Conservation (phyloP, 2,797 vertebrate genomes). For the Xenopus petersii region DNA sequence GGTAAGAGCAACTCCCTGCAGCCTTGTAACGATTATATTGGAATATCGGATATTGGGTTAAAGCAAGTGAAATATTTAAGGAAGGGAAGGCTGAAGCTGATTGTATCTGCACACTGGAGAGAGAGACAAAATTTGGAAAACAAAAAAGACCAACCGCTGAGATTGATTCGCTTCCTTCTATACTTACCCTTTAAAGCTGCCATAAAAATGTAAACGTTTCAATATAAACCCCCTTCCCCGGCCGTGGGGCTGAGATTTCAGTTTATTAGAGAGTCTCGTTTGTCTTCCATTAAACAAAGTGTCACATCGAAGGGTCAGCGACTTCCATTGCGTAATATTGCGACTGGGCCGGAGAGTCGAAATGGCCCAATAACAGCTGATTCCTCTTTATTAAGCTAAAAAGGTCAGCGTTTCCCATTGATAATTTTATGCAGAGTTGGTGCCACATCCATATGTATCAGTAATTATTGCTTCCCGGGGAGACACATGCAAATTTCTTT, state of each 20-base stretch:
- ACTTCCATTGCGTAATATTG: slow-evolving; percentile 78
- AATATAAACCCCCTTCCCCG: no score
- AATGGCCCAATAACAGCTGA: slow-evolving; percentile 79
- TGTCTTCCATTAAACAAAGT: slow-evolving; percentile 71
- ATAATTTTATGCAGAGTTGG: slow-evolving; percentile 99
- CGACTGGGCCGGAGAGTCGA: slow-evolving; percentile 68
- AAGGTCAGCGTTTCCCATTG: slow-evolving; percentile 97
- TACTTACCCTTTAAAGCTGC: no score
- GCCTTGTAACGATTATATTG: no score
- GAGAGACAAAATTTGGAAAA: no score
- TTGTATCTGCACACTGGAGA: no score
- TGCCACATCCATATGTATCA: slow-evolving; percentile 99
- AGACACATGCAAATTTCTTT: slow-evolving; percentile 92
- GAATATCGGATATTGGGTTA: no score
- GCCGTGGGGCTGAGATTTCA: not conserved
- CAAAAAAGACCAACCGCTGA: no score
- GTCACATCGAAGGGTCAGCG: slow-evolving; percentile 73
- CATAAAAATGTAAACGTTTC: no score
- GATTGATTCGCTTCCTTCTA: no score
- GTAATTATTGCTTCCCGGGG: slow-evolving; percentile 95
- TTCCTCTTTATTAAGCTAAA: slow-evolving; percentile 97
- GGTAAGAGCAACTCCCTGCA: no score
- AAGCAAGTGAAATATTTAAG: no score
- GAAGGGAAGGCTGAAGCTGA: no score
- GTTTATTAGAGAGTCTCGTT: slow-evolving; percentile 35